Conservation (phyloP, 2,888 invertebrate species). For the Alitta virens region DNA sequence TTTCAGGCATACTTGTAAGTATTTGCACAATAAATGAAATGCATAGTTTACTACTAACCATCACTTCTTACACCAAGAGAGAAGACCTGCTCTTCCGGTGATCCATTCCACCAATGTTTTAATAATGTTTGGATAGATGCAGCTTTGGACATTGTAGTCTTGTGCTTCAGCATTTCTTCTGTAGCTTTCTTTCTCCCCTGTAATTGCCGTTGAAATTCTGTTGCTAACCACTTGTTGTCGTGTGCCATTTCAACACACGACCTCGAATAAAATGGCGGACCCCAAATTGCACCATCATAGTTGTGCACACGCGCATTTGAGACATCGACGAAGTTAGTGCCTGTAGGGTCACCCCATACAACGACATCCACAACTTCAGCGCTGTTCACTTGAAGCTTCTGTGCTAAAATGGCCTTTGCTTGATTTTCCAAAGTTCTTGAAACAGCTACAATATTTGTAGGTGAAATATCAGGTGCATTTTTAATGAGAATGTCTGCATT, state of each 20-base stretch:
- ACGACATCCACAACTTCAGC: slow-evolving; percentile 48
- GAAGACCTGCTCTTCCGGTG: slow-evolving; percentile 46
- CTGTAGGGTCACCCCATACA: slow-evolving; percentile 52
- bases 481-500: slow-evolving; percentile 44
- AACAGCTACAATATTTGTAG: slow-evolving; percentile 46
- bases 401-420: slow-evolving; percentile 47
- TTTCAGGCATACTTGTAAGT: too few species aligned
- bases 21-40: too few species aligned
- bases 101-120: slow-evolving; percentile 48
- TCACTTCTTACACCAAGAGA: slow-evolving; percentile 49
- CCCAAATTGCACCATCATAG: slow-evolving; percentile 53
- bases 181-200: slow-evolving; percentile 24
- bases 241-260: slow-evolving; percentile 46
- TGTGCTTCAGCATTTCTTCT: slow-evolving; percentile 10
- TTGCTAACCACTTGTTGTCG: slow-evolving; percentile 49
- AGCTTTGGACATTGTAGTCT: slow-evolving; percentile 32
- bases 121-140: slow-evolving; percentile 40
- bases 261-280: slow-evolving; percentile 49
- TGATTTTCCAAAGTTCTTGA: slow-evolving; percentile 47
- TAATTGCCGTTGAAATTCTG: slow-evolving; percentile 41
- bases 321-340: slow-evolving; percentile 29
- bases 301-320: slow-evolving; percentile 40
- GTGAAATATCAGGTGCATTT: slow-evolving; percentile 42
- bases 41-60: slow-evolving; percentile 31
- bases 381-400: slow-evolving; percentile 45